Base-by-base conservation (phyloP, 2,888 invertebrate species). In the Scaptomyza cyrtandrae region DNA sequence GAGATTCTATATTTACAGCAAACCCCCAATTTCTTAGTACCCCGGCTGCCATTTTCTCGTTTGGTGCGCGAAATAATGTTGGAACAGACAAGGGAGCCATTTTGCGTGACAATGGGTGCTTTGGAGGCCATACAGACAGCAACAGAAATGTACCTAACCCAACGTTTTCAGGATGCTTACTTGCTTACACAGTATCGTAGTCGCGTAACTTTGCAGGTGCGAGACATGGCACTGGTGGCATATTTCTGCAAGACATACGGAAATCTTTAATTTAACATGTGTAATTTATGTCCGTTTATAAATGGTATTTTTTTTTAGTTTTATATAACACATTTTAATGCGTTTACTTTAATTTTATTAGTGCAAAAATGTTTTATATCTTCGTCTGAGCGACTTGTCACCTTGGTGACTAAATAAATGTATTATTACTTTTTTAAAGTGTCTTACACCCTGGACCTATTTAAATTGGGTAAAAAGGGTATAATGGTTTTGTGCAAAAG, bases 41-140 rank as follows among this genome's bases (percentile, higher is more conserved):
- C 93, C 1, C 92, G 90, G 56, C 45, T 90, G 5, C 81, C 93
- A 0, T 94, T 94, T 75, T 76, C 90, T 0, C 90, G 93, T 45
- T 1, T 94, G 3, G 91, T 94, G 11, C 90, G 92, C 24, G 92
- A 93, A 78, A 83, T 93, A 31, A 75, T 93, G 1, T 1, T 70
- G 0, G 75, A 90, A 0, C n/a, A 80, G 11, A 53, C 72, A 1
- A 10, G 13, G 0, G 1, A 33, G 13, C n/a, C 41, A 0, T 39
- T 39, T 3, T 64, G 90, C 61, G 90, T 93, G 39, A 92, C 93
- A 56, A 1, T 49, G 0, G 43, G 74, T 1, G 93, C 93, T 0
- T 54, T 94, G 13, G 82, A 90, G 67, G 93, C 93, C 0, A 61
- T 94, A 29, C 94, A 94, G 76, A 93, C 93, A 70, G 89, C 93